A percentile compares a stretch with the other conserved stretches of the same genome.
Conservation (phyloP, 1,140 invertebrate genomes). For the Eueides isabella region DNA sequence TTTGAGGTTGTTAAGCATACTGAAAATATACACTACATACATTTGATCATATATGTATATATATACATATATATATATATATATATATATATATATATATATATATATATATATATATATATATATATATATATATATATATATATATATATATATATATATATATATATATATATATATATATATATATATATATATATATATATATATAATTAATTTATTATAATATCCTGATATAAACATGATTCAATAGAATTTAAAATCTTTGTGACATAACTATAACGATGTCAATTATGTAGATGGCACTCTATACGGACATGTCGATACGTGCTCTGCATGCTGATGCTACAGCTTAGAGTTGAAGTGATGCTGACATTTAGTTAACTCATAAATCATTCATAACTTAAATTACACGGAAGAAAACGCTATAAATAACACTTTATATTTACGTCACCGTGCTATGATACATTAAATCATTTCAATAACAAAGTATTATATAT, state of each 20-base stretch:
- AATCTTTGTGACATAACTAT: conserved; percentile 17
- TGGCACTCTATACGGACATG: conserved; percentile 2
- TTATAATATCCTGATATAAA: background rate
- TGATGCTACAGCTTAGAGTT: background rate
- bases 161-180: too few relatives aligned
- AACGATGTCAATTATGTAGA: conserved; percentile 19
- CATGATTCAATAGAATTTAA: conserved; percentile 9
- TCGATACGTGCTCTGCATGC: conserved; percentile 16
- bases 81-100: too few relatives aligned
- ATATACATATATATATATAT: too few relatives aligned
- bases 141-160: too few relatives aligned
- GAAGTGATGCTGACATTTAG: conserved; percentile 1
- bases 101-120: too few relatives aligned
- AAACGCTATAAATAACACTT: conserved; percentile 4
- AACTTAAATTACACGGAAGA: conserved; percentile 9
- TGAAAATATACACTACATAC: too few relatives aligned
- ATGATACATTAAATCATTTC: background rate
- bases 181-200: too few relatives aligned
- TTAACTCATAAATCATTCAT: conserved; percentile 9
- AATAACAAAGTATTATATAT: background rate
- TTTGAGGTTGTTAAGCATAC: too few relatives aligned
- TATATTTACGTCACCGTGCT: conserved; percentile 3
- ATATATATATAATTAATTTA: too few relatives aligned
- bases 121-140: too few relatives aligned
- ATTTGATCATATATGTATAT: too few relatives aligned